Evolutionary conservation across 1,140 invertebrate species (phyloP).

Genomic region (Tetramorium simillimum): DNA sequence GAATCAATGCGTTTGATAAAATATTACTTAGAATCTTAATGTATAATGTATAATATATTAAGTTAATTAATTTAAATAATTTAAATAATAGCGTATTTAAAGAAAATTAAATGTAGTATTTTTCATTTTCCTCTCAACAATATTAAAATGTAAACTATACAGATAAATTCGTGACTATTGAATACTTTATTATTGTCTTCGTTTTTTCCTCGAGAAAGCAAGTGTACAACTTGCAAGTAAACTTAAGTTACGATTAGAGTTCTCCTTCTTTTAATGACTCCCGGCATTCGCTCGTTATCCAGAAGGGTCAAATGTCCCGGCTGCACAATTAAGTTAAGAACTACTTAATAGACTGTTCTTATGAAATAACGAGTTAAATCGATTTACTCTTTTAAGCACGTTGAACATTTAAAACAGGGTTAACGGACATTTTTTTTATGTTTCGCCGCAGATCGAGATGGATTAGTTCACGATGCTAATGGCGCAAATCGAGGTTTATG

Average conservation of each 20-base stretch:
- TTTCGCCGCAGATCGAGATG: not conserved
- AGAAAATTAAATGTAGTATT: not conserved
- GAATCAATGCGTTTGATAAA: not conserved
- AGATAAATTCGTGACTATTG: not conserved
- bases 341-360: conserved; percentile 33
- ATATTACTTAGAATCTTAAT: not conserved
- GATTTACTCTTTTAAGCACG: conserved; percentile 21
- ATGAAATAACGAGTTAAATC: conserved; percentile 48
- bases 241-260: conserved; percentile 22
- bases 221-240: conserved; percentile 14
- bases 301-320: conserved; percentile 22
- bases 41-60: not conserved
- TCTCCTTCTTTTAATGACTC: conserved; percentile 32
- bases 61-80: not conserved
- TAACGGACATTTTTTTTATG: not conserved
- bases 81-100: too few species aligned
- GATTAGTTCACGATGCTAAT: not conserved
- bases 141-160: not conserved
- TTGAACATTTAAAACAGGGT: not conserved
- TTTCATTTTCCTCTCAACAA: not conserved
- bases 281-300: conserved; percentile 26
- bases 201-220: not conserved
- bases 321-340: conserved; percentile 34
- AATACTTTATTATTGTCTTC: not conserved
- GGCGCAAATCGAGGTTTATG: conserved; percentile 9